Base-by-base conservation (phyloP, 2,888 invertebrate species). In the Meiosimyza platycephala region DNA sequence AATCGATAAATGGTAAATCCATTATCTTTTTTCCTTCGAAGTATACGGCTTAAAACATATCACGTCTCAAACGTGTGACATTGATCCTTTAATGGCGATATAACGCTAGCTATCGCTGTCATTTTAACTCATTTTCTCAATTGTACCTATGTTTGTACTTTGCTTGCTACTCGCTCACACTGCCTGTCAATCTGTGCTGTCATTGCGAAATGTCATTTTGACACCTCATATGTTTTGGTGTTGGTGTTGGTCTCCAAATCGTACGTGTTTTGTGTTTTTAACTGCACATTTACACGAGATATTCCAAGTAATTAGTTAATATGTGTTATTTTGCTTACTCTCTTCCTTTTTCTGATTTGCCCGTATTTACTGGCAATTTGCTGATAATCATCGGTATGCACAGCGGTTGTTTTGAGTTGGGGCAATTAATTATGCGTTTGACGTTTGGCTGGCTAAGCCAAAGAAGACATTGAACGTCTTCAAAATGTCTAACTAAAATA, bases 291-390 rank as follows among this genome's bases (percentile, higher is more conserved):
- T 40, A 48, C 63, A 63, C 48, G 63, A 63, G 63, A 63, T 63
- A 63, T 63, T 63, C 63, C 63, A 63, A 63, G 63, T 63, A 63
- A 63, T 63, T 63, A 63, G 63, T 63, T 63, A 63, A 63, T 63
- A 40, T 40, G 11, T 28, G 11, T 40, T 48, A 6, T n/a, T 13
- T n/a, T 3, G 3, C 13, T 15, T 47, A 11, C 7, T 6, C 15
- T 16, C 13, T 1, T 63, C 7, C 13, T 9, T 47, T 62, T 47
- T 11, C 40, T 47, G 40, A 62, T 40, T 63, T 40, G 40, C 40
- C 40, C 40, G 40, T 40, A 40, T 40, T 40, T 40, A 40, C 40
- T 40, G 40, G 9, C 40, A 40, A 40, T 40, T 40, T 40, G 40
- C 40, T 40, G 40, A 40, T 40, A 6, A 40, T 40, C 40, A 40